Base-by-base conservation (phyloP, 2,113 vertebrate species). In the Mola mola region DNA sequence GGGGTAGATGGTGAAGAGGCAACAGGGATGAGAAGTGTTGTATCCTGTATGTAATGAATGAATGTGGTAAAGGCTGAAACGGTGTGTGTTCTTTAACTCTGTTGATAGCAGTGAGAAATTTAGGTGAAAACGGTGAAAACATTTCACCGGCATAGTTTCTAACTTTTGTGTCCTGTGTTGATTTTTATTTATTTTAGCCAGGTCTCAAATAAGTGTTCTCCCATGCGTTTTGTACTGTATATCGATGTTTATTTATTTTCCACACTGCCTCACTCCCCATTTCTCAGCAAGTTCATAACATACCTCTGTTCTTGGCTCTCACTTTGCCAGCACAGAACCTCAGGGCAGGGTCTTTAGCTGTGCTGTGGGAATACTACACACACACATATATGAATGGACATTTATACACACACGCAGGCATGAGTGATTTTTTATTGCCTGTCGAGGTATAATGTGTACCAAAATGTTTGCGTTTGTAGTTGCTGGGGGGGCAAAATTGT, bases 381-480 rank as follows among this genome's bases (percentile, higher is more conserved):
- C 40, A 21, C 53, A 37, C 46, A 8, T 34, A 57, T 21, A 43
- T 33, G 49, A 12, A 61, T 42, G 15, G 29, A 16, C 38, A 31
- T 5, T 15, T 17, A 44, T n/a, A 31, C 50, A 34, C 17, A 20
- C 44, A 33, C 50, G 28, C 40, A 40, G 46, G 34, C 49, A 58
- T 55, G 84, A 83, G 75, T 75, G 84, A 76, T 78, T 85, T 79
- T 72, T 60, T 71, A 69, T 85, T 63, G 60, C 81, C 38, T 57
- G 66, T 37, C 10, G 44, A 52, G 47, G 19, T 58, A 28, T 71
- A 56, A 70, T 65, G 41, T 50, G 47, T 78, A 71, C 65, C 57
- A 47, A 68, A 80, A 75, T 65, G 57, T 71, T 73, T 66, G 57
- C 9, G 8, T 47, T 64, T 72, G 57, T 65, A 72, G 80, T 76